phyloP scores from a whole-genome alignment of 2,113 vertebrate genomes.

The Phocoena sinus region DNA sequence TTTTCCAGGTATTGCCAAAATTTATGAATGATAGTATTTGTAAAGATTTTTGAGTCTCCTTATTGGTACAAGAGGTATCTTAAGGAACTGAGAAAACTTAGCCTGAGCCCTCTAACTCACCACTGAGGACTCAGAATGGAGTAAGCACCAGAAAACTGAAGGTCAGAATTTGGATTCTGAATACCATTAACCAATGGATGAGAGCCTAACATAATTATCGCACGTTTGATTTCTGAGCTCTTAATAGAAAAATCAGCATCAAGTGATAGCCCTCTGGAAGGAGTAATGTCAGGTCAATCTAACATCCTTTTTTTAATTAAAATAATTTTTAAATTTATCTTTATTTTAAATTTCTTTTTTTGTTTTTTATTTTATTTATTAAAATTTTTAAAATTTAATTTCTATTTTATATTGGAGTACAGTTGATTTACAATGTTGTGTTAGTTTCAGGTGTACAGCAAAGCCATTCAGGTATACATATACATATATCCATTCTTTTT shows the following conservation, averaged over 20 bases:
- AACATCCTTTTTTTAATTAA: neutral
- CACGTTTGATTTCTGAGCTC: neutral
- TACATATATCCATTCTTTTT: neutral
- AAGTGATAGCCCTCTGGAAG: neutral
- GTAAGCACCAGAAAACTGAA: neutral
- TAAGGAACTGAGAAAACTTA: neutral
- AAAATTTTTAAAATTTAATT: neutral
- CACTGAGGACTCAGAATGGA: neutral
- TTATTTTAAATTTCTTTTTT: neutral
- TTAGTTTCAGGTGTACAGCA: neutral
- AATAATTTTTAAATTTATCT: neutral
- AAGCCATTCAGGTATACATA: neutral
- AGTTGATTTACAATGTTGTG: neutral
- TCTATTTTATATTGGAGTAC: neutral
- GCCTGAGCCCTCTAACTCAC: neutral
- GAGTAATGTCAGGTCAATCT: neutral
- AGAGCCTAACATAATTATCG: neutral
- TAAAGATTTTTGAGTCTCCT: constrained; percentile 14
- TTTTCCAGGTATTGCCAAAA: neutral
- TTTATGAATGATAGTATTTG: neutral
- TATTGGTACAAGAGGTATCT: neutral
- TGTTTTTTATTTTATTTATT: neutral
- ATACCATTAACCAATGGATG: neutral
- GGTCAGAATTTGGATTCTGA: neutral
- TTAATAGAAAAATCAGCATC: neutral